phyloP scores from a whole-genome alignment of 2,797 vertebrate genomes.

The Crenichthys baileyi region DNA sequence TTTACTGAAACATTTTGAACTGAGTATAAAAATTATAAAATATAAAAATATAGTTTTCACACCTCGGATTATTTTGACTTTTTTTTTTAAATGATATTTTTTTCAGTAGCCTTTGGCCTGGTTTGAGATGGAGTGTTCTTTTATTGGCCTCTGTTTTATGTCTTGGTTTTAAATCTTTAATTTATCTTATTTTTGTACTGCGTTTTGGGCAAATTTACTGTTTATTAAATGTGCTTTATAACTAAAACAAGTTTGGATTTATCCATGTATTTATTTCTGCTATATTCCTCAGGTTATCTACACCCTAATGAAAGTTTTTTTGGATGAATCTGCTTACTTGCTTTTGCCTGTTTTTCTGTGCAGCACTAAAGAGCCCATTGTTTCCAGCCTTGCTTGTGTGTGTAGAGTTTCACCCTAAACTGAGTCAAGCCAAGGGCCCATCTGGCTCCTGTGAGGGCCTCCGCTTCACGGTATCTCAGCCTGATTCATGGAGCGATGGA shows the following conservation, averaged over 20 bases:
- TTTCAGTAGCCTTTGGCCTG: no score
- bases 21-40: not conserved
- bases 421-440: conserved; percentile 65
- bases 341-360: not conserved
- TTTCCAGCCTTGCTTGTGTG: conserved; percentile 23
- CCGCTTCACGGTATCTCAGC: conserved; percentile 75
- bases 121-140: no score
- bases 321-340: not conserved
- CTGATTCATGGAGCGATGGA: conserved; percentile 76
- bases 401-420: conserved; percentile 39
- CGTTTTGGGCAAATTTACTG: no score
- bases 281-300: not conserved
- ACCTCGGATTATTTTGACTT: not conserved
- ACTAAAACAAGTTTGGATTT: no score
- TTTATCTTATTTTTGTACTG: no score
- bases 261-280: not conserved
- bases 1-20: not conserved
- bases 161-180: no score
- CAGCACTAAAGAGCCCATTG: not conserved
- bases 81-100: no score
- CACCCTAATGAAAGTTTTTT: not conserved
- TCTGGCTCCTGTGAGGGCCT: conserved; percentile 75
- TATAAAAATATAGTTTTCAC: not conserved
- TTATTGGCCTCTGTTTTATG: no score
- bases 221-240: no score